Base-by-base conservation (phyloP, 1,140 invertebrate species). In the Drosophila oshimai region DNA sequence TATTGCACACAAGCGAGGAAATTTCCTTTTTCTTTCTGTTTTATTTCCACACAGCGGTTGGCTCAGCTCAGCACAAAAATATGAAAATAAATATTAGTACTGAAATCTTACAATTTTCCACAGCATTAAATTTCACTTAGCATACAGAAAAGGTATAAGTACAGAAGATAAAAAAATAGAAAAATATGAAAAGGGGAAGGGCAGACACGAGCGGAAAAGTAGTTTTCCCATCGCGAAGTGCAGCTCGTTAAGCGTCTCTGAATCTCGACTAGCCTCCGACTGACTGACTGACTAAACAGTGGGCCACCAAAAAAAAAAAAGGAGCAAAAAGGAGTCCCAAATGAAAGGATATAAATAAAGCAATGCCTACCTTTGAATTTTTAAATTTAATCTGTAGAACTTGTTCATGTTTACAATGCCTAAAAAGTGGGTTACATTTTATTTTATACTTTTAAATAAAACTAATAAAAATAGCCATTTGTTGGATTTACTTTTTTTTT, bases 121-220 rank as follows among this genome's bases (percentile, higher is more conserved):
- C 57, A 74, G 75, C 75, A 79, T 79, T 79, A 79, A 79, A 74
- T 79, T 79, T 79, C 70, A 79, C 64, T 79, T 79, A 69, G 62
- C 76, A 74, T 74, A 79, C 44, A 74, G 49, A 62, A n/a, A n/a
- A 73, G 67, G 51, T 55, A 60, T 26, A 42, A 28, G 34, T 26
- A 46, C 17, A 17, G 39, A 42, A 46, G 15, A 34, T 24, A 39
- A 28, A 36, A 6, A 36, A 34, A 24, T n/a, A n/a, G n/a, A 39
- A 33, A 39, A 39, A 37, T 18, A 22, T 18, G 13, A 18, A 41
- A 45, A 22, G n/a, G n/a, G 13, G 6, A 10, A 44, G 17, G 29
- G 10, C 17, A 28, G 20, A 65, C 29, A 34, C 13, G 42, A 42
- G 22, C 24, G 45, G 18, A 37, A 62, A 60, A 70, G 29, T 71